phyloP scores from a whole-genome alignment of 2,888 invertebrate species.

The Fissipunctia ypsillon region DNA sequence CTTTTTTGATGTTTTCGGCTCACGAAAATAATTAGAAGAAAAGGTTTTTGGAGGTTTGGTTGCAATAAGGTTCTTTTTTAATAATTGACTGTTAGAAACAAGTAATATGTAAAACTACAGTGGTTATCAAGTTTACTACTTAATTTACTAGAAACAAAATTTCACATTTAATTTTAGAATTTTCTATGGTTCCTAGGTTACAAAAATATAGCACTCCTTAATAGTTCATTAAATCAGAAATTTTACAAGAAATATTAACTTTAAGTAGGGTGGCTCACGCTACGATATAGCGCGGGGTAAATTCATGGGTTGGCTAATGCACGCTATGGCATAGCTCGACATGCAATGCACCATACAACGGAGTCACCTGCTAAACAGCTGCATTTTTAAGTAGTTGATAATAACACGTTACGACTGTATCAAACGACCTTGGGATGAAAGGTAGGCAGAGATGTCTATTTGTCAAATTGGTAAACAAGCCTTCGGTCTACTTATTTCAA shows the following conservation, averaged over 20 bases:
- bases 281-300: slow-evolving; percentile 38
- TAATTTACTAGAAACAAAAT: background rate
- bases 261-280: slow-evolving; percentile 63
- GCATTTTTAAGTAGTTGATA: slow-evolving; percentile 40
- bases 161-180: slow-evolving; percentile 21
- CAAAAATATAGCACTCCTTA: slow-evolving; percentile 57
- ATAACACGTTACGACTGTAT: slow-evolving; percentile 1
- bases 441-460: background rate
- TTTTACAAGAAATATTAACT: slow-evolving; percentile 65
- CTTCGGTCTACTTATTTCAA: no score
- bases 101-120: background rate
- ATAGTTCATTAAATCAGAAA: slow-evolving; percentile 68
- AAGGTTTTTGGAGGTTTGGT: background rate
- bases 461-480: background rate
- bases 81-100: no score
- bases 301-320: slow-evolving; percentile 51
- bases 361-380: slow-evolving; percentile 29
- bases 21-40: slow-evolving; percentile 9
- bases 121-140: background rate
- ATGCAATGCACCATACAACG: slow-evolving; percentile 53
- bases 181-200: slow-evolving; percentile 52
- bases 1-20: slow-evolving; percentile 27
- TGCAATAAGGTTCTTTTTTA: background rate
- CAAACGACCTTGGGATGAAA: slow-evolving; percentile 1
- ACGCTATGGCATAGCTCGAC: slow-evolving; percentile 39